Evolutionary conservation across 2,888 invertebrate genomes (phyloP), one percentile per base, ranked within the genome.

Genomic region (Anticlea derivata): DNA sequence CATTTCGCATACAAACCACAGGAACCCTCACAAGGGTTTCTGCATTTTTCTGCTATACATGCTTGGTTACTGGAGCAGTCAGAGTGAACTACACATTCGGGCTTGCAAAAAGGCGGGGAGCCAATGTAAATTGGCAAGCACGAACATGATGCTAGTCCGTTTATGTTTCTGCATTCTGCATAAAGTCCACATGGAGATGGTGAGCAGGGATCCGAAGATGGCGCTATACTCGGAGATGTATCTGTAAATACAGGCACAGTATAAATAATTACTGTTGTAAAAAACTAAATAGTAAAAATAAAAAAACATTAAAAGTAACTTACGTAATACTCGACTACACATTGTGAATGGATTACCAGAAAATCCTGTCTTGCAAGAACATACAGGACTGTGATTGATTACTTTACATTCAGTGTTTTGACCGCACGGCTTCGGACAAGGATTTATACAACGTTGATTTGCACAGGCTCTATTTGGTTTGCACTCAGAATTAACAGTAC

Each of bases 121-220:
- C 95, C 95, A 37, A 92, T 83, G 63, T 94, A 94, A 37, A 91
- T 86, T 3, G 93, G 89, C 48, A 94, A 82, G 75, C 96, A 96
- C 7, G 95, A 93, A 75, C 95, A 96, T 8, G 94, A 93, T 0
- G 94, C 92, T 74, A 94, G 91, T 23, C 91, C 92, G 66, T 95
- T 94, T 30, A 92, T 89, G 75, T 94, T 94, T 39, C 93, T 92
- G 72, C 96, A 96, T 71, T 95, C 93, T 4, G 96, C 93, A 74
- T 95, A 94, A 1, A 89, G 71, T 11, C 95, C 96, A 76, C 96
- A 96, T 7, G 94, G 92, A 3, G 95, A 94, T 40, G 96, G 95
- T 55, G 92, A 80, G 70, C 96, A 96, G 1, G 96, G 95, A 66
- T 94, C 80, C 10, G 81, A 69, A 39, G 91, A 87, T 47, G 80